Conservation (phyloP, 2,888 invertebrate genomes). For the Ectobius pallidus region DNA sequence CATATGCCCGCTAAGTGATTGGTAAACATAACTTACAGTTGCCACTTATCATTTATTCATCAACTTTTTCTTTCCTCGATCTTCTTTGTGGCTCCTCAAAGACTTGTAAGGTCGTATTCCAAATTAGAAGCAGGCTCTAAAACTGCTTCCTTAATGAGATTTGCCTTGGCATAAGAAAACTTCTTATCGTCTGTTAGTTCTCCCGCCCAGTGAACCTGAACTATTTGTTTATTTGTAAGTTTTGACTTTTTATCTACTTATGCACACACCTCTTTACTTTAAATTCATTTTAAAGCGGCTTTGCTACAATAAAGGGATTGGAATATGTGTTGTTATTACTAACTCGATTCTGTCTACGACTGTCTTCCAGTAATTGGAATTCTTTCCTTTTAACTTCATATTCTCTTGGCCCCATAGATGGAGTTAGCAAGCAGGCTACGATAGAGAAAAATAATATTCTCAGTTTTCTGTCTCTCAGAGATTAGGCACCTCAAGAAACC, state of each 20-base stretch:
- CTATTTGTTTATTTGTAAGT: constrained; percentile 25
- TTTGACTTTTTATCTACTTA: constrained; percentile 9
- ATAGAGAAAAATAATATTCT: too few relatives aligned
- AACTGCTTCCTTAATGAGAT: constrained; percentile 25
- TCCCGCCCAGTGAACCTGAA: not conserved
- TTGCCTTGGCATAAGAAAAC: constrained; percentile 18
- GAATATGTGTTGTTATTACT: not conserved
- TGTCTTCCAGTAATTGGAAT: not conserved
- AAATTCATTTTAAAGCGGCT: not conserved
- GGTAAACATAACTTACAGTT: constrained; percentile 24
- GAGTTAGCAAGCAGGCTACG: too few relatives aligned
- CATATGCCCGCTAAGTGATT: not conserved
- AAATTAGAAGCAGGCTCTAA: constrained; percentile 18
- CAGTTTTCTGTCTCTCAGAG: too few relatives aligned
- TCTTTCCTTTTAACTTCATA: too few relatives aligned
- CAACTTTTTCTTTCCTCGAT: not conserved
- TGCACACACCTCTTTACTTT: not conserved
- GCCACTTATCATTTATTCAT: constrained; percentile 20
- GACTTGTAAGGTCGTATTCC: not conserved
- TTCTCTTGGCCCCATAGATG: too few relatives aligned
- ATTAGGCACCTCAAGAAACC: too few relatives aligned
- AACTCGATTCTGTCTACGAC: not conserved
- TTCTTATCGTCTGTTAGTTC: constrained; percentile 13
- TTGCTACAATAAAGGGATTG: not conserved
- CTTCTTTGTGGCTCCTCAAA: not conserved